These are phyloP conservation scores for Gymnorhina tibicen DNA, from an alignment of 2,113 vertebrate species.

Conservation along the genomic window DNA sequence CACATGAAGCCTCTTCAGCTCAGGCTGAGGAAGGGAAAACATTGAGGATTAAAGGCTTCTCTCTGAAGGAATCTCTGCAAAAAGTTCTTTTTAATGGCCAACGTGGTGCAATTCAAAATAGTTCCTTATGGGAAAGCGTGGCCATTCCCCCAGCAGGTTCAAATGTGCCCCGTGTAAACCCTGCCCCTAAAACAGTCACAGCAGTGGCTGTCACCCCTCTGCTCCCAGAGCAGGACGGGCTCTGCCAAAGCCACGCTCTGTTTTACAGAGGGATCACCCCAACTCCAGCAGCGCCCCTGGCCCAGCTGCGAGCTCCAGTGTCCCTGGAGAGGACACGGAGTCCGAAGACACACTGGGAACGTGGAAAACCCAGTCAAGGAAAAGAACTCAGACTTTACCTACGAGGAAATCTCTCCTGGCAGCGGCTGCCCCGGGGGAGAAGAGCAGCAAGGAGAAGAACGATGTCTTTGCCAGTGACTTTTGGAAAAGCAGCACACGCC, in stretches of 20 bases:
- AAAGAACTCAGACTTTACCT: slow-evolving; percentile 92
- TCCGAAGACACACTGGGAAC: neutral
- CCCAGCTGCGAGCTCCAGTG: neutral
- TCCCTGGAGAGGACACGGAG: neutral
- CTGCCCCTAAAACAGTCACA: accelerated
- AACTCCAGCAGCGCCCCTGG: neutral
- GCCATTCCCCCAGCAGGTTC: neutral
- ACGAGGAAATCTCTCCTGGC: slow-evolving; percentile 72
- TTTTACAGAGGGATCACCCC: slow-evolving; percentile 47
- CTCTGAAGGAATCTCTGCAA: neutral
- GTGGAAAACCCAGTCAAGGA: slow-evolving; percentile 75
- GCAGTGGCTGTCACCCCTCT: neutral
- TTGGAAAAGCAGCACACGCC: slow-evolving; percentile 29
- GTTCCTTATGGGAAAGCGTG: neutral
- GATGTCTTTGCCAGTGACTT: slow-evolving; percentile 56
- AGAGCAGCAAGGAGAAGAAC: neutral
- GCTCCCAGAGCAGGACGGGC: neutral
- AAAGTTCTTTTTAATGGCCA: neutral
- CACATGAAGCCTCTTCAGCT: neutral
- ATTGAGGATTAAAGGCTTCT: neutral
- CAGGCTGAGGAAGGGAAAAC: neutral
- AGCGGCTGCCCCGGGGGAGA: slow-evolving; percentile 1
- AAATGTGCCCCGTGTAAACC: accelerated
- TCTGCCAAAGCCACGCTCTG: neutral
- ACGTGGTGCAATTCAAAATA: accelerated